These are phyloP conservation scores for Nesogale talazaci DNA, from an alignment of 2,113 vertebrate species.

Conservation along the genomic window DNA sequence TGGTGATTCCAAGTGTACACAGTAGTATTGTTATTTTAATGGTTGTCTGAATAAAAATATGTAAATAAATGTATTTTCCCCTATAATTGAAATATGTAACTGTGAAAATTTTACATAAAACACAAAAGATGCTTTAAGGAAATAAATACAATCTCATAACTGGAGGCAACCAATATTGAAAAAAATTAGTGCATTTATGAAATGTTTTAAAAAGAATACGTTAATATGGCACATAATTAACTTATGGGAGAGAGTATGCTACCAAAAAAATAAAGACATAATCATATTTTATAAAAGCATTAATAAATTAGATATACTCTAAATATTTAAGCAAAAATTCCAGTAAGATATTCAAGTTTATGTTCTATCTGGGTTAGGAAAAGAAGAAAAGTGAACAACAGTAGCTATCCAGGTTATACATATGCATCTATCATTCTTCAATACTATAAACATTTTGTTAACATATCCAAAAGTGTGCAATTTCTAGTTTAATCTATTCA, in stretches of 20 bases:
- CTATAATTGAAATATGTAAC: constrained; percentile 34
- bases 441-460: background rate
- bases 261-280: background rate
- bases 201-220: constrained; percentile 41
- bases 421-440: background rate
- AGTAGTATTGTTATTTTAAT: background rate
- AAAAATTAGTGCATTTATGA: background rate
- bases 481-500: constrained; percentile 54
- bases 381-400: background rate
- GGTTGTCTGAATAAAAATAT: background rate
- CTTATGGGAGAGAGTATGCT: constrained; percentile 8
- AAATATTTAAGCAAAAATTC: constrained; percentile 56
- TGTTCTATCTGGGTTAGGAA: background rate
- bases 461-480: background rate
- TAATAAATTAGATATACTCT: background rate
- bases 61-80: constrained; percentile 21
- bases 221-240: background rate
- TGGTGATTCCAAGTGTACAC: background rate
- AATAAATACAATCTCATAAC: constrained; percentile 10
- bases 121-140: constrained; percentile 1
- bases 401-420: background rate
- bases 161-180: background rate
- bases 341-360: constrained; percentile 35
- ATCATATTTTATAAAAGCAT: constrained; percentile 45
- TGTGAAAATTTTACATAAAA: constrained; percentile 31